A percentile compares a stretch with the other conserved stretches of the same genome.
phyloP scores from a whole-genome alignment of 2,797 vertebrate species.

The Falco cherrug region DNA sequence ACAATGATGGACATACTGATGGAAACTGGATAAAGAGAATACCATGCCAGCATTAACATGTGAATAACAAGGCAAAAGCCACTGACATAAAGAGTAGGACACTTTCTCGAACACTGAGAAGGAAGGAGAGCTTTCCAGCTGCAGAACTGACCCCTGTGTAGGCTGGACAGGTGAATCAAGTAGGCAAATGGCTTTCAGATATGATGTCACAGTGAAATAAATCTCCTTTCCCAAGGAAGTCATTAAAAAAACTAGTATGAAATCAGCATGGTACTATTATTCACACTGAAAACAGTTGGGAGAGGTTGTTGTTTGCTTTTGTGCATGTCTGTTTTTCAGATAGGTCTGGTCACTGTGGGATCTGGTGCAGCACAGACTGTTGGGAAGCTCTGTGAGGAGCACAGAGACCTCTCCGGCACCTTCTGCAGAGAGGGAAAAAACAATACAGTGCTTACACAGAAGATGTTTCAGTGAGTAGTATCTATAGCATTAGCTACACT shows the following conservation, averaged over 20 bases:
- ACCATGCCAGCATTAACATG: neutral
- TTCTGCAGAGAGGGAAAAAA: neutral
- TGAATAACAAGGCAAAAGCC: neutral
- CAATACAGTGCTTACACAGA: neutral
- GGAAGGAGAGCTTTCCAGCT: neutral
- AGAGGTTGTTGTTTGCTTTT: neutral
- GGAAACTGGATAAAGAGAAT: neutral
- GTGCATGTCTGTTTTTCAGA: neutral
- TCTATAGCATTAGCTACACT: slow-evolving; percentile 24
- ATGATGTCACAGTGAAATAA: neutral
- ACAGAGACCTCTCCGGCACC: neutral
- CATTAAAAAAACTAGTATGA: neutral
- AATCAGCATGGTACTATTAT: fast-evolving
- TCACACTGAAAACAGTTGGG: fast-evolving
- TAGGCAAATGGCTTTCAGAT: neutral
- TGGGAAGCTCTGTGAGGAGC: neutral
- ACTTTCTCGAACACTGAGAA: neutral
- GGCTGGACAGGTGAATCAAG: neutral
- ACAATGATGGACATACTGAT: neutral
- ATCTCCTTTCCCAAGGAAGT: neutral
- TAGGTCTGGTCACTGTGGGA: neutral
- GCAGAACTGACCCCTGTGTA: neutral
- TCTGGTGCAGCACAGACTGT: neutral
- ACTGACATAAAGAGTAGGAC: neutral
- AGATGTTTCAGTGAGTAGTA: neutral